These are phyloP conservation scores for Nudaria mundana DNA, from an alignment of 2,888 invertebrate species.

Conservation along the genomic window DNA sequence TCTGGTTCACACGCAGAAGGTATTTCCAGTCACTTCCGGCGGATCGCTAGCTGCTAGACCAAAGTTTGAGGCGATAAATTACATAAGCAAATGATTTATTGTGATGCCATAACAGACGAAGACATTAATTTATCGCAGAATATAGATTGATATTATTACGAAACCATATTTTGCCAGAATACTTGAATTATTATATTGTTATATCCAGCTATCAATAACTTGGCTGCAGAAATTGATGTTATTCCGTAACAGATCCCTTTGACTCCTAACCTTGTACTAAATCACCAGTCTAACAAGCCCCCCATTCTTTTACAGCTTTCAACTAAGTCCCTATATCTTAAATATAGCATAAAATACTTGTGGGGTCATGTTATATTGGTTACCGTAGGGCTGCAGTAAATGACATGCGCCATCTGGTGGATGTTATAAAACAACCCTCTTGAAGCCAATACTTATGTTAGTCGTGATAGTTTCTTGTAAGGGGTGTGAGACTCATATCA, in stretches of 20 bases:
- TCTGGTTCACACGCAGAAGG: too few species aligned
- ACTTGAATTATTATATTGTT: conserved; percentile 70
- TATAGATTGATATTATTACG: neutral
- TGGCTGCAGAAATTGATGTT: conserved; percentile 61
- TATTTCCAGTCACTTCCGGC: too few species aligned
- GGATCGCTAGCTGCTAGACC: too few species aligned
- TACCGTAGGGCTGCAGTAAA: conserved; percentile 61
- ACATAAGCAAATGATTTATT: too few species aligned
- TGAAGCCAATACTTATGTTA: conserved; percentile 61
- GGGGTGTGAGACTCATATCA: conserved; percentile 44
- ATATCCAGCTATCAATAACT: conserved; percentile 66
- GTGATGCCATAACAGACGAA: too few species aligned
- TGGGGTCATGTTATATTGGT: conserved; percentile 38
- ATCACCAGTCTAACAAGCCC: conserved; percentile 43
- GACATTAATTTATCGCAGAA: neutral
- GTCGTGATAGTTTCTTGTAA: conserved; percentile 71
- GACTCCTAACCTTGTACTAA: conserved; percentile 66
- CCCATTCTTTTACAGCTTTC: conserved; percentile 14
- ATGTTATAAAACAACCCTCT: conserved; percentile 74
- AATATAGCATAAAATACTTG: conserved; percentile 10
- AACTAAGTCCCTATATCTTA: neutral
- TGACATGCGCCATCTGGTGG: conserved; percentile 75
- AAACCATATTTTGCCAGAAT: conserved; percentile 31
- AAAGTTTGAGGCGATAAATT: too few species aligned
- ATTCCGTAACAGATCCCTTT: conserved; percentile 68